Percentiles rank a stretch among this genome's conserved stretches.
Conservation (phyloP, 2,113 vertebrate species). For the Dasyornis broadbenti region DNA sequence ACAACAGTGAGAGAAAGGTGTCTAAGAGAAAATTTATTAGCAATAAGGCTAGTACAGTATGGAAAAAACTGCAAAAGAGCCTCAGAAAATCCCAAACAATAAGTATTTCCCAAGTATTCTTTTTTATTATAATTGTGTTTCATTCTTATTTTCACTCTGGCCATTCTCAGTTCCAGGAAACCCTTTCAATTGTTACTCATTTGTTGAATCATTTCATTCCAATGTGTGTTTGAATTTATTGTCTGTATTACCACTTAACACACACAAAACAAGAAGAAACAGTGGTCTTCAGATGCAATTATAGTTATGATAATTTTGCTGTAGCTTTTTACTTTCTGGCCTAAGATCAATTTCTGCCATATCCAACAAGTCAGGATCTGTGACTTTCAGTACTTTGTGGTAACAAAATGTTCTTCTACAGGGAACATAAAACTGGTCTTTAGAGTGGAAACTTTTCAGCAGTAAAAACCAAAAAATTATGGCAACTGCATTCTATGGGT, state of each 20-base stretch:
- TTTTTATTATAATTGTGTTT: neutral
- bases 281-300: neutral
- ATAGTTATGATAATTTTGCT: neutral
- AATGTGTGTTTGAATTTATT: neutral
- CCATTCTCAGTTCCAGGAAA: neutral
- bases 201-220: neutral
- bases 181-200: neutral
- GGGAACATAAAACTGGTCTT: conserved; percentile 15
- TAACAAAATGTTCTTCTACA: neutral
- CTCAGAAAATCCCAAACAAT: neutral
- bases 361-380: neutral
- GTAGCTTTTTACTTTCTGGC: neutral
- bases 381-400: neutral
- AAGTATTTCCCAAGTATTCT: neutral
- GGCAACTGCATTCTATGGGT: neutral
- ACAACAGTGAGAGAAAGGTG: neutral
- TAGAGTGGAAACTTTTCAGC: neutral
- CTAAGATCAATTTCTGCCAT: neutral
- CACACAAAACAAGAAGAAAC: neutral
- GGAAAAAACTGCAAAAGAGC: neutral
- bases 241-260: neutral
- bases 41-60: neutral
- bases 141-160: neutral
- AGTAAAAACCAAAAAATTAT: neutral
- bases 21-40: neutral